Evolutionary conservation across 2,888 invertebrate species (phyloP).

Genomic region (Incurvaria masculella): DNA sequence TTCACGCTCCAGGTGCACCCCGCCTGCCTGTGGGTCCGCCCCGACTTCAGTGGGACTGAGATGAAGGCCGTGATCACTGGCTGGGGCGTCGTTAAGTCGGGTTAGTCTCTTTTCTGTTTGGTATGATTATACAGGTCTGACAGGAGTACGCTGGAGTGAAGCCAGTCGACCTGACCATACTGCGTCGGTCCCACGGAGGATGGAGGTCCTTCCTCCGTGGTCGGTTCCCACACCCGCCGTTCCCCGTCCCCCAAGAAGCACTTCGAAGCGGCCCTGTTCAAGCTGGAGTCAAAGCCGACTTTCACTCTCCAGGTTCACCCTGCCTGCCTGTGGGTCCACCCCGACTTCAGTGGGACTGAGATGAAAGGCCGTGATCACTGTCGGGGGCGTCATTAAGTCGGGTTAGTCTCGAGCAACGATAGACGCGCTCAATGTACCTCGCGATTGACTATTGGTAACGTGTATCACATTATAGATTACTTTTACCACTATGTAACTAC

Average conservation of each 20-base stretch:
- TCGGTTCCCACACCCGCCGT: constrained; percentile 19
- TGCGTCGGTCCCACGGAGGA: no score
- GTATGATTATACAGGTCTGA: no score
- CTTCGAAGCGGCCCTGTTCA: constrained; percentile 33
- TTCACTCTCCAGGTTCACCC: constrained; percentile 25
- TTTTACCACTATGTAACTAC: no score
- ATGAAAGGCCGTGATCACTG: constrained; percentile 25
- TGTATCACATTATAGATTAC: no score
- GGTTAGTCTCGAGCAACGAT: no score
- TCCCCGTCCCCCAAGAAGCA: constrained; percentile 29
- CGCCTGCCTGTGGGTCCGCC: constrained; percentile 29
- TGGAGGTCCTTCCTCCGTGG: no score
- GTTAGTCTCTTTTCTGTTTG: constrained; percentile 18
- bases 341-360: constrained; percentile 20
- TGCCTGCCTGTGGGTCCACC: constrained; percentile 29
- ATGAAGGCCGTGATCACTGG: constrained; percentile 26
- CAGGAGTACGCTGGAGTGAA: no score
- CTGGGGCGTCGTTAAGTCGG: constrained; percentile 31
- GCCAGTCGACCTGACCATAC: no score
- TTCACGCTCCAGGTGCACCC: constrained; percentile 25
- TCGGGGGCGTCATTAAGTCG: constrained; percentile 32
- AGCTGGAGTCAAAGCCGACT: constrained; percentile 21
- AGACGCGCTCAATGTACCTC: no score
- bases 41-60: constrained; percentile 20
- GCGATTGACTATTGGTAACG: no score